Conservation (phyloP, 2,888 invertebrate species). For the Stenurella melanura region DNA sequence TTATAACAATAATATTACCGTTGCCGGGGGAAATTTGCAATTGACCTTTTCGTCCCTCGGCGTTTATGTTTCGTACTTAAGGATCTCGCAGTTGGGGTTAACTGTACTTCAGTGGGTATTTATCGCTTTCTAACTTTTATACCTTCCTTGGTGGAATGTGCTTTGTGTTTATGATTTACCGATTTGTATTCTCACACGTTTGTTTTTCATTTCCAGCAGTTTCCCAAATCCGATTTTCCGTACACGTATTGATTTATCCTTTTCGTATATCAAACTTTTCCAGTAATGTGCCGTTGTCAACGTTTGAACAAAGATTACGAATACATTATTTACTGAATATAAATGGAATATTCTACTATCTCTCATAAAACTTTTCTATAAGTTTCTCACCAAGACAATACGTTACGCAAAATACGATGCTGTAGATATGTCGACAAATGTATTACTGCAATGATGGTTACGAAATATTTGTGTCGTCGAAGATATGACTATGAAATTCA, state of each 20-base stretch:
- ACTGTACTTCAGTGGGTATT: constrained; percentile 18
- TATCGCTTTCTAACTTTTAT: constrained; percentile 20
- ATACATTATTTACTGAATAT: not conserved
- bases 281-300: not conserved
- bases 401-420: no score
- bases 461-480: no score
- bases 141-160: constrained; percentile 16
- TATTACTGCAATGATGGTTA: no score
- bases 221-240: constrained; percentile 6
- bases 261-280: constrained; percentile 4
- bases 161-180: constrained; percentile 30
- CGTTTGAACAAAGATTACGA: not conserved
- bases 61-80: constrained; percentile 7
- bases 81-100: not conserved
- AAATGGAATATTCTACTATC: not conserved
- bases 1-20: not conserved
- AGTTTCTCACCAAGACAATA: no score
- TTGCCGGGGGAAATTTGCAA: constrained; percentile 4
- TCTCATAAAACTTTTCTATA: not conserved
- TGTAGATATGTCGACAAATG: not conserved
- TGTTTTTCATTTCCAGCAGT: constrained; percentile 12
- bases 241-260: constrained; percentile 10
- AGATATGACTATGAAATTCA: no score
- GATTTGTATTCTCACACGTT: constrained; percentile 25
- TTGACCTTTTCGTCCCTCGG: not conserved